Evolutionary conservation across 2,797 vertebrate genomes (phyloP).

Genomic region (Parauchenoglanis ngamensis): DNA sequence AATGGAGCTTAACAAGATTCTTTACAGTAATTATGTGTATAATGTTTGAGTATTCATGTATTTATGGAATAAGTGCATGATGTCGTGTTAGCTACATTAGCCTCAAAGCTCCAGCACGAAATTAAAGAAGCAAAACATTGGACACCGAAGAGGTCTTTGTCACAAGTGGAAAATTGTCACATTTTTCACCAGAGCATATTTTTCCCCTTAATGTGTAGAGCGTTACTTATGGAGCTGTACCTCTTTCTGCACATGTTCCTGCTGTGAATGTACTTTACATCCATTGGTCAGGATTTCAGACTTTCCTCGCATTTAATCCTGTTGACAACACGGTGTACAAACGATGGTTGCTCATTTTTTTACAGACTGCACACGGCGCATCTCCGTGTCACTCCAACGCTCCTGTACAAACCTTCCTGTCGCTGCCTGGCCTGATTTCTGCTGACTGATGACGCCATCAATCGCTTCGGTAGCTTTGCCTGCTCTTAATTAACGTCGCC

Average conservation of each 20-base stretch:
- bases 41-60: background rate
- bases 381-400: background rate
- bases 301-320: constrained; percentile 69
- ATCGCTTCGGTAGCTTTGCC: constrained; percentile 42
- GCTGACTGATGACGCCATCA: constrained; percentile 23
- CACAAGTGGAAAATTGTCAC: background rate
- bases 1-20: background rate
- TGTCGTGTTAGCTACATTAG: background rate
- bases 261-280: constrained; percentile 72
- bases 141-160: background rate
- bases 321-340: constrained; percentile 67
- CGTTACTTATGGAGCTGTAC: constrained; percentile 16
- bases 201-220: background rate
- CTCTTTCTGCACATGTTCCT: constrained; percentile 64
- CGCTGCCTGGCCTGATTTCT: constrained; percentile 35
- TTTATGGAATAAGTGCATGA: background rate
- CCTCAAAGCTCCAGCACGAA: background rate
- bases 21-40: background rate
- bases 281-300: constrained; percentile 70
- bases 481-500: constrained; percentile 41
- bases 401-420: constrained; percentile 25
- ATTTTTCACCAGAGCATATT: background rate
- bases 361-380: background rate
- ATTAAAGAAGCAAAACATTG: background rate
- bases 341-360: constrained; percentile 15